phyloP scores from a whole-genome alignment of 1,140 invertebrate species.

The Hesperophylax magnus region DNA sequence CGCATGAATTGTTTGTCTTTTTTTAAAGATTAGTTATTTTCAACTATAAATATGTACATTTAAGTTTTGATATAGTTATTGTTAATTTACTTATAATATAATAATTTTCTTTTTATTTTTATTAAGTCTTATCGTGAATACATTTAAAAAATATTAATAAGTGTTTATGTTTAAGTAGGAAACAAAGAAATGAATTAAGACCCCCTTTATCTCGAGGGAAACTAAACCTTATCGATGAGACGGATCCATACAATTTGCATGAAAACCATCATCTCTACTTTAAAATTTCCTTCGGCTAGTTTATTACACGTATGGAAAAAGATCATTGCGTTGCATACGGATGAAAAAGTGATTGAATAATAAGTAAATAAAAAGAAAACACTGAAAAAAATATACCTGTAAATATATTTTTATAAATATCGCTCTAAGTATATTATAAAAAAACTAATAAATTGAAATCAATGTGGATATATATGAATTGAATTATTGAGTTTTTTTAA shows the following conservation, averaged over 20 bases:
- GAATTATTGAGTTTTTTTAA: conserved; percentile 27
- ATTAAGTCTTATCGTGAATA: conserved; percentile 41
- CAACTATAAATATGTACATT: conserved; percentile 45
- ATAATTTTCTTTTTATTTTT: conserved; percentile 38
- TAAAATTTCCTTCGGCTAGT: neutral
- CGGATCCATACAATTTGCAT: neutral
- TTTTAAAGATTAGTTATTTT: conserved; percentile 1
- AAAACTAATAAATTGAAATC: conserved; percentile 56
- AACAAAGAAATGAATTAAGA: conserved; percentile 29
- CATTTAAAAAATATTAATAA: conserved; percentile 1
- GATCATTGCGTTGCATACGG: neutral
- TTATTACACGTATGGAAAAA: neutral
- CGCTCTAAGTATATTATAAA: conserved; percentile 53
- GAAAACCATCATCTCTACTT: conserved; percentile 4
- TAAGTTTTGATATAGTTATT: conserved; percentile 36
- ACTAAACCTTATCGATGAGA: neutral
- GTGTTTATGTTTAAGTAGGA: conserved; percentile 41
- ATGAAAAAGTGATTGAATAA: conserved; percentile 7
- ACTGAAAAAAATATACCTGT: conserved; percentile 49
- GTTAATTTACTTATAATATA: conserved; percentile 10
- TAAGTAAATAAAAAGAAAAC: conserved; percentile 26
- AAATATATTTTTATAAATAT: conserved; percentile 59
- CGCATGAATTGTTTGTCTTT: conserved; percentile 8
- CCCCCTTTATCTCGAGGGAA: neutral
- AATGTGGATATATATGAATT: conserved; percentile 53